Evolutionary conservation across 2,888 invertebrate genomes (phyloP).

Genomic region (Flexamia atlantica): DNA sequence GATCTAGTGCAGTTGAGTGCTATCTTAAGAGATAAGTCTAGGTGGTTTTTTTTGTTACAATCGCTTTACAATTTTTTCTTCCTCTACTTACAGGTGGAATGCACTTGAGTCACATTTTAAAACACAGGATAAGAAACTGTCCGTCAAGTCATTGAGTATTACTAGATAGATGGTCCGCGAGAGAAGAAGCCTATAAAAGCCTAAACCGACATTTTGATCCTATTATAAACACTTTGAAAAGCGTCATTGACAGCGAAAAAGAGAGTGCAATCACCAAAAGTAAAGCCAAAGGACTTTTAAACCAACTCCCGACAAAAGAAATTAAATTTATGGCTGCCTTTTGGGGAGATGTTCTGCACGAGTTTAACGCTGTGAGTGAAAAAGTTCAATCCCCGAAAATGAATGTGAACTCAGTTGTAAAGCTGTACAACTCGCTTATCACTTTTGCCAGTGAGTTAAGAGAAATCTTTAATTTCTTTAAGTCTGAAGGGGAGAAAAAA

Average conservation of each 20-base stretch:
- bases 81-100: slow-evolving; percentile 39
- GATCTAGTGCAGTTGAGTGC: slow-evolving; percentile 43
- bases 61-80: slow-evolving; percentile 46
- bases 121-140: neutral
- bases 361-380: neutral
- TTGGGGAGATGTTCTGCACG: slow-evolving; percentile 44
- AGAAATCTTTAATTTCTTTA: slow-evolving; percentile 36
- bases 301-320: no score
- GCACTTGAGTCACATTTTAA: neutral
- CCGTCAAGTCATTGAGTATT: slow-evolving; percentile 21
- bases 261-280: slow-evolving; percentile 39
- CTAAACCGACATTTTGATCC: slow-evolving; percentile 50
- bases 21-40: slow-evolving; percentile 8
- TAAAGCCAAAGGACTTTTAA: slow-evolving; percentile 2
- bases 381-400: slow-evolving; percentile 38
- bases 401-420: slow-evolving; percentile 31
- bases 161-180: slow-evolving; percentile 37
- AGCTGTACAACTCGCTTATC: slow-evolving; percentile 38
- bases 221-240: slow-evolving; percentile 41
- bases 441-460: slow-evolving; percentile 34
- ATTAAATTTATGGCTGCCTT: neutral
- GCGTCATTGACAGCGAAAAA: slow-evolving; percentile 33
- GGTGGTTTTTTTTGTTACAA: slow-evolving; percentile 49
- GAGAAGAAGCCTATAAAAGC: slow-evolving; percentile 46
- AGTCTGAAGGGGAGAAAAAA: slow-evolving; percentile 29